These are phyloP conservation scores for Anguilla rostrata DNA, from an alignment of 2,113 vertebrate genomes.

Conservation along the genomic window DNA sequence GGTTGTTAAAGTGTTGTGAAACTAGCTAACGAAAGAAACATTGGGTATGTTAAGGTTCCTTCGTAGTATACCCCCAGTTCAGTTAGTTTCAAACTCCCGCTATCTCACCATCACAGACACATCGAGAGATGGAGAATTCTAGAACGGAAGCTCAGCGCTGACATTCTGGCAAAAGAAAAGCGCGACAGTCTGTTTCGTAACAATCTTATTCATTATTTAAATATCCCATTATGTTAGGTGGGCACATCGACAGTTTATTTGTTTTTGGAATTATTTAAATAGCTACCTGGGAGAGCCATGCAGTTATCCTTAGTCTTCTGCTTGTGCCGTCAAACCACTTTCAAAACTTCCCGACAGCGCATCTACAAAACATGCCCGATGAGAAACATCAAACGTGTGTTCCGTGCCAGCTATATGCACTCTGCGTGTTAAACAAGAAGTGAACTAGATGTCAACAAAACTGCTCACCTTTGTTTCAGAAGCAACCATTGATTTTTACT, in stretches of 20 bases:
- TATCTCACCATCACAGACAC: background rate
- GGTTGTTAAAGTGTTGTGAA: too few relatives aligned
- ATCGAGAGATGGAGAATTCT: background rate
- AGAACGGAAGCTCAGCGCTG: background rate
- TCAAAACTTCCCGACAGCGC: constrained; percentile 25
- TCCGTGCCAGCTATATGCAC: too few relatives aligned
- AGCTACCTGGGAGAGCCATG: constrained; percentile 31
- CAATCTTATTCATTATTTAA: background rate
- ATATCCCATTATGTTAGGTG: background rate
- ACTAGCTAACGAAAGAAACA: too few relatives aligned
- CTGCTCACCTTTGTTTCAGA: background rate
- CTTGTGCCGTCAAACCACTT: background rate
- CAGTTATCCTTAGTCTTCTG: background rate
- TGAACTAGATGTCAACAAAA: background rate
- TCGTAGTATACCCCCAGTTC: too few relatives aligned
- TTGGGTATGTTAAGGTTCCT: too few relatives aligned
- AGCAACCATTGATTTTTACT: background rate
- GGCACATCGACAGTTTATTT: background rate
- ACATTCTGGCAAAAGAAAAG: background rate
- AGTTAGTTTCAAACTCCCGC: too few relatives aligned
- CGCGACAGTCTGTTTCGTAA: background rate
- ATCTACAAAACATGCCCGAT: constrained; percentile 3
- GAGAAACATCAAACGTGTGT: background rate
- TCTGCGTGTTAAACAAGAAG: background rate
- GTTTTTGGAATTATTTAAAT: background rate